A percentile compares a stretch with the other conserved stretches of the same genome.
Evolutionary conservation across 2,888 invertebrate genomes (phyloP).

Genomic region (Ormyrus pomaceus): DNA sequence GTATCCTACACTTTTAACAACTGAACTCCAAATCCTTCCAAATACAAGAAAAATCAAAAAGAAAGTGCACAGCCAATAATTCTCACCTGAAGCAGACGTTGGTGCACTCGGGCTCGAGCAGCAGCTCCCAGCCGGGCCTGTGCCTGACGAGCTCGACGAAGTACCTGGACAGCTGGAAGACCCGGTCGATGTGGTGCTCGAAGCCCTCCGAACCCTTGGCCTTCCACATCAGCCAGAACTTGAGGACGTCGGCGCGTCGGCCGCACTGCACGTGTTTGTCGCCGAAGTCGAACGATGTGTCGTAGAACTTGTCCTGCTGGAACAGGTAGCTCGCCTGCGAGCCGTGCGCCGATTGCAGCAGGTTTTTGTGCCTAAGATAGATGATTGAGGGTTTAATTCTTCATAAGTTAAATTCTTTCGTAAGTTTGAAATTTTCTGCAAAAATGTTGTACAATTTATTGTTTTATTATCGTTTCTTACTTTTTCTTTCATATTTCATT

Average conservation of each 20-base stretch:
- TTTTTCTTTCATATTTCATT: too few species aligned
- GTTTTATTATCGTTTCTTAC: too few species aligned
- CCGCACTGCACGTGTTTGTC: conserved; percentile 98
- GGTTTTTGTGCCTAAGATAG: conserved; percentile 78
- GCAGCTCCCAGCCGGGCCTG: conserved; percentile 85
- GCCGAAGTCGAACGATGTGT: conserved; percentile 88
- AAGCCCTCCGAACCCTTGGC: conserved; percentile 91
- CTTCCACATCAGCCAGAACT: conserved; percentile 99
- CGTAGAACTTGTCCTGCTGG: conserved; percentile 94
- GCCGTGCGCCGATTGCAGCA: conserved; percentile 86
- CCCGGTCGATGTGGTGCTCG: conserved; percentile 85
- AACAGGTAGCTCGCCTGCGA: conserved; percentile 90
- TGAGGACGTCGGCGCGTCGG: conserved; percentile 94
- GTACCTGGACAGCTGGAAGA: conserved; percentile 86
- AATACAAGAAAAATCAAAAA: neutral
- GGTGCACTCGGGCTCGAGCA: conserved; percentile 91
- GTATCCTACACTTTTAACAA: too few species aligned
- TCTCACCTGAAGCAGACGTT: conserved; percentile 94
- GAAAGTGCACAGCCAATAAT: neutral
- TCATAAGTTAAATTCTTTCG: too few species aligned
- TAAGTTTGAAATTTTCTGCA: too few species aligned
- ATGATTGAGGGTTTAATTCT: too few species aligned
- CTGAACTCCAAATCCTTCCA: too few species aligned
- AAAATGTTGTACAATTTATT: too few species aligned
- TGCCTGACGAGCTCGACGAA: conserved; percentile 82